These are phyloP conservation scores for Ceratina calcarata DNA, from an alignment of 1,140 invertebrate genomes.

Conservation along the genomic window DNA sequence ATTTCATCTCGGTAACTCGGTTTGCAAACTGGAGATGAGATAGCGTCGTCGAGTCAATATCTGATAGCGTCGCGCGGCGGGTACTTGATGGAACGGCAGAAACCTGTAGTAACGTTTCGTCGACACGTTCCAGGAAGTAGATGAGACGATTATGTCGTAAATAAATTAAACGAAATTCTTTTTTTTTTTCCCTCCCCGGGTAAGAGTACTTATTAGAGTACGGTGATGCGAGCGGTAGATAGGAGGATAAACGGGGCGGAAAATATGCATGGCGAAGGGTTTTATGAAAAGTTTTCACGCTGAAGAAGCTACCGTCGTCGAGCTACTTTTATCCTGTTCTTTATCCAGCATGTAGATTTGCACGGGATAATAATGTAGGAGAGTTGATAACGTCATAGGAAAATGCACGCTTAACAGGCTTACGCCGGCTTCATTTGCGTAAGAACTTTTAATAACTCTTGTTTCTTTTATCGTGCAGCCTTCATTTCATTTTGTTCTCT, in stretches of 20 bases:
- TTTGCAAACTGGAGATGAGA: not conserved
- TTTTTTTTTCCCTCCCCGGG: not conserved
- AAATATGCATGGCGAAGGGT: not conserved
- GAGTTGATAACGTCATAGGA: conserved; percentile 12
- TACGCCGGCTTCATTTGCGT: not conserved
- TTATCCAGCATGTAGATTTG: conserved; percentile 15
- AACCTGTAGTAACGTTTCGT: no score
- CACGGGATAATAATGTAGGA: conserved; percentile 7
- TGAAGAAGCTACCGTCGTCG: conserved; percentile 4
- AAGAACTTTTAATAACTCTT: conserved; percentile 17
- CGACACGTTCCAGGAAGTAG: no score
- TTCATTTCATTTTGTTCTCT: not conserved
- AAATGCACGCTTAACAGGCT: not conserved
- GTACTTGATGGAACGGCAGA: no score
- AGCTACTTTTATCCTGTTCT: not conserved
- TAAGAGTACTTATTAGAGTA: not conserved
- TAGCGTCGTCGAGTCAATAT: not conserved
- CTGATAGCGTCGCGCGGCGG: not conserved
- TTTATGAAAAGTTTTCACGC: conserved; percentile 18
- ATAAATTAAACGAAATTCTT: not conserved
- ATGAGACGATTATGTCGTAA: no score
- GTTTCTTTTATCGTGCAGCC: not conserved
- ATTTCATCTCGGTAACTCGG: not conserved
- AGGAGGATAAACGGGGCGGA: not conserved
- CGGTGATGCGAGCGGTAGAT: not conserved